A percentile compares a stretch with the other conserved stretches of the same genome.
These are phyloP conservation scores for Trilocha varians DNA, from an alignment of 2,888 invertebrate species.

Conservation along the genomic window DNA sequence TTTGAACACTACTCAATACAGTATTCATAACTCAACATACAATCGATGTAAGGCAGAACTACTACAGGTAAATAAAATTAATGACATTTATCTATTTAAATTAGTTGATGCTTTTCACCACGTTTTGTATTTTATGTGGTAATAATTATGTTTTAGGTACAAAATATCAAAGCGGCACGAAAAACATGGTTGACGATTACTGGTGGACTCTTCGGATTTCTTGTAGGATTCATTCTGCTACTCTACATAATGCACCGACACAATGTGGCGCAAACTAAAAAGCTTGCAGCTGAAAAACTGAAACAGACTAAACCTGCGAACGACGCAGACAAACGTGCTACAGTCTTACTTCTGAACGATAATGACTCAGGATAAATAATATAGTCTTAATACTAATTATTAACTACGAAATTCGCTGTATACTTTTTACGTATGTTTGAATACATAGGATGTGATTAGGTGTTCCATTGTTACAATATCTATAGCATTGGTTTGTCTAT, in stretches of 20 bases:
- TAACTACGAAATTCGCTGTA: not conserved
- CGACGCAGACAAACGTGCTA: conserved; percentile 39
- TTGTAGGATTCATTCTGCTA: conserved; percentile 57
- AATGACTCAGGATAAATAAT: conserved; percentile 38
- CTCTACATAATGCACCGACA: conserved; percentile 63
- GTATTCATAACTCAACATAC: conserved; percentile 44
- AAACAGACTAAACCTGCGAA: conserved; percentile 30
- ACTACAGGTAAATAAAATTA: conserved; percentile 31
- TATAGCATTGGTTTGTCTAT: no score
- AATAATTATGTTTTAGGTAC: conserved; percentile 30
- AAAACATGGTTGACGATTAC: conserved; percentile 63
- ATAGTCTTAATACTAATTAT: conserved; percentile 7
- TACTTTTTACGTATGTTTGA: no score
- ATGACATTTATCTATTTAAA: no score
- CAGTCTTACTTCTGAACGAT: conserved; percentile 43
- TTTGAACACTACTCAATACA: conserved; percentile 23
- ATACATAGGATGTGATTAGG: no score
- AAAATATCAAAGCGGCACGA: conserved; percentile 36
- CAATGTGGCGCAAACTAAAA: conserved; percentile 58
- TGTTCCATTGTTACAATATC: no score
- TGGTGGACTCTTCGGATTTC: conserved; percentile 58
- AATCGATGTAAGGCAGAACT: conserved; percentile 42
- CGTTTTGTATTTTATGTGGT: not conserved
- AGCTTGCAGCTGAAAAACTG: conserved; percentile 32
- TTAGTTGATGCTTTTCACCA: no score